These are phyloP conservation scores for Pitangus sulphuratus DNA, from an alignment of 2,797 vertebrate genomes.

Conservation along the genomic window DNA sequence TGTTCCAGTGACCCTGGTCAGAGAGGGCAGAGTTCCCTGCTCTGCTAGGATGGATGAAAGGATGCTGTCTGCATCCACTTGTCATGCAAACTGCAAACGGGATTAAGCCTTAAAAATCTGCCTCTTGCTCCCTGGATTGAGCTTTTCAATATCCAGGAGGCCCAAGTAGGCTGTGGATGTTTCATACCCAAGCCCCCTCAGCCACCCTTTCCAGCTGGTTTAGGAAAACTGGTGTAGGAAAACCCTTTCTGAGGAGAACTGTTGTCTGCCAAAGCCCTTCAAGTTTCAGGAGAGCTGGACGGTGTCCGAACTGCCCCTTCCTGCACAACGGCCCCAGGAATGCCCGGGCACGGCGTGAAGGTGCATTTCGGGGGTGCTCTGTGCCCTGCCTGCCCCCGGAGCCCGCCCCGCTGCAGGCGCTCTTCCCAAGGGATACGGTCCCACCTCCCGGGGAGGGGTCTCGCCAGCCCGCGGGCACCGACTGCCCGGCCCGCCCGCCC, in stretches of 20 bases:
- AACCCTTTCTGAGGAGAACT: background rate
- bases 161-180: background rate
- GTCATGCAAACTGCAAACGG: rapidly evolving
- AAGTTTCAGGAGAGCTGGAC: background rate
- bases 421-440: background rate
- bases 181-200: rapidly evolving
- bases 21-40: background rate
- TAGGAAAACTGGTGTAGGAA: background rate
- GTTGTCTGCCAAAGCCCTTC: background rate
- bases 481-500: background rate
- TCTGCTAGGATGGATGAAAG: background rate
- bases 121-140: background rate
- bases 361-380: background rate
- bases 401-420: background rate
- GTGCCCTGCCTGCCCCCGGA: rapidly evolving
- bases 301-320: background rate
- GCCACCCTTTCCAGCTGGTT: background rate
- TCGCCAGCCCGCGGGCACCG: background rate
- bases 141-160: background rate
- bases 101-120: background rate
- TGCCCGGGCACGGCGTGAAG: background rate
- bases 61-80: background rate
- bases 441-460: background rate
- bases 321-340: rapidly evolving
- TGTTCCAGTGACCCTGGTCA: rapidly evolving